These are phyloP conservation scores for Sebastes vulpes DNA, from an alignment of 2,797 vertebrate genomes.

Conservation along the genomic window DNA sequence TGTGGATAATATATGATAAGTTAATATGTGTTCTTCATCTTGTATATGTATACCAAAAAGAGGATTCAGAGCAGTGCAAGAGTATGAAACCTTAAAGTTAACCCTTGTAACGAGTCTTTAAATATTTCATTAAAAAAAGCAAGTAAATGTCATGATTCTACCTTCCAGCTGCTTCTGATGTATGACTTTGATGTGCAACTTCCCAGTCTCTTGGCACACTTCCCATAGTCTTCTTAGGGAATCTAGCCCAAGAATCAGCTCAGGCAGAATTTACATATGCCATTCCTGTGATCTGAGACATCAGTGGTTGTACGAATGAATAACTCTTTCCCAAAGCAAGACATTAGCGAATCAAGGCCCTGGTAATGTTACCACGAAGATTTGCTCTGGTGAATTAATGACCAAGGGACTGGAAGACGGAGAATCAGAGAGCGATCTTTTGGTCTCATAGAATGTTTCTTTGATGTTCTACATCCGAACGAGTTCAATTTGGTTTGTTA, in stretches of 20 bases:
- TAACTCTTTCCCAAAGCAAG: conserved; percentile 52
- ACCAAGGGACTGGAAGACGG: conserved; percentile 28
- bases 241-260: conserved; percentile 40
- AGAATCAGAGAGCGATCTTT: conserved; percentile 26
- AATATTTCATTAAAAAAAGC: conserved; percentile 52
- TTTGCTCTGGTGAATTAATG: conserved; percentile 33
- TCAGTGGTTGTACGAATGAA: conserved; percentile 53
- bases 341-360: conserved; percentile 61
- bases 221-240: conserved; percentile 50
- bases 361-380: conserved; percentile 45
- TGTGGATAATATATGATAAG: background rate
- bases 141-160: conserved; percentile 52
- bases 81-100: conserved; percentile 13
- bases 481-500: conserved; percentile 23
- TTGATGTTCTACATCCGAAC: conserved; percentile 51
- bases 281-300: conserved; percentile 63
- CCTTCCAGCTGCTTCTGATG: conserved; percentile 58
- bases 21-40: background rate
- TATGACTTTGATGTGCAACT: conserved; percentile 64
- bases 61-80: background rate
- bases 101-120: conserved; percentile 37
- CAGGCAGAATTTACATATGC: conserved; percentile 62
- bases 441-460: conserved; percentile 23
- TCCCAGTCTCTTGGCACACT: conserved; percentile 48
- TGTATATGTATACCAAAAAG: background rate